Conservation (phyloP, 1,140 invertebrate genomes). For the Penaeus indicus region DNA sequence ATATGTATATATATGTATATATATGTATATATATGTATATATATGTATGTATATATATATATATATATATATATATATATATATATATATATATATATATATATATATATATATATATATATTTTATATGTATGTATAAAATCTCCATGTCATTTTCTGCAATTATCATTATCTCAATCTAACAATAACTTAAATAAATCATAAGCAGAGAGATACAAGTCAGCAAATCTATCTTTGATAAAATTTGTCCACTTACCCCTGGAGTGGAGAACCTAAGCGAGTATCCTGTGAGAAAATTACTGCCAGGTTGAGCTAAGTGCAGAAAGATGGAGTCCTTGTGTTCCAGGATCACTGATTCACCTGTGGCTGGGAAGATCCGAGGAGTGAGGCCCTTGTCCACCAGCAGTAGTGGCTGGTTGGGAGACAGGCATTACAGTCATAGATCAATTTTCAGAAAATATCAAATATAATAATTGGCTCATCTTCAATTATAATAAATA, state of each 20-base stretch:
- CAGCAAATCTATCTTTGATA: not conserved
- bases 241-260: constrained; percentile 37
- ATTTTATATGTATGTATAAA: too few relatives aligned
- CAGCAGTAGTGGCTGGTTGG: constrained; percentile 78
- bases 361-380: constrained; percentile 78
- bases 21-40: too few relatives aligned
- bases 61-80: too few relatives aligned
- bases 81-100: too few relatives aligned
- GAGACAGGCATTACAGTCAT: not conserved
- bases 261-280: constrained; percentile 58
- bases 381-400: constrained; percentile 81
- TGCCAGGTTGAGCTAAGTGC: constrained; percentile 50
- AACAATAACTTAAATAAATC: too few relatives aligned
- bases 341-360: constrained; percentile 71
- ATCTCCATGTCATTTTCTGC: too few relatives aligned
- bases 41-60: too few relatives aligned
- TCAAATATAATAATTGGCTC: not conserved
- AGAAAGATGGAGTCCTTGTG: constrained; percentile 67
- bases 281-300: constrained; percentile 50
- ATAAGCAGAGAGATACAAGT: not conserved
- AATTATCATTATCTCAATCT: too few relatives aligned
- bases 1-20: too few relatives aligned
- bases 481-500: too few relatives aligned
- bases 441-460: not conserved
- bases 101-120: too few relatives aligned